Evolutionary conservation across 53 echinoderm and acorn worm species (phyloP), one percentile per base, ranked within the genome.

Genomic region (Echinarachnius parma): DNA sequence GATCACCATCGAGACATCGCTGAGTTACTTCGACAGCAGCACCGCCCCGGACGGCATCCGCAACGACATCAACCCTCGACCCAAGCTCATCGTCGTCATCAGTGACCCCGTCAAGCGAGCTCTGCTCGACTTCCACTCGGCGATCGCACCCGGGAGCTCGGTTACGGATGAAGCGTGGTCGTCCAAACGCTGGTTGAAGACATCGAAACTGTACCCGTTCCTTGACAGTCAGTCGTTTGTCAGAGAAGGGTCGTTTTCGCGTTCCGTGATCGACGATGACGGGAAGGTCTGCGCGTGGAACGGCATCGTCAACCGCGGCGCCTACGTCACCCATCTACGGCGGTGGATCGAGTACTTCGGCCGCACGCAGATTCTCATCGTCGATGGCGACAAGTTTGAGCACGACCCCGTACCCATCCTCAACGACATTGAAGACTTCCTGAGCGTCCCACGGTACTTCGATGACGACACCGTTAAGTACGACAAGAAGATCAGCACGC

Each of bases 51-150:
- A 65, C 28, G 48, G 20, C 15, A 65, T 65, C 31, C 66, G 47
- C 29, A 65, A 65, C n/a, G 66, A 65, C 48, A 45, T 65, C 28
- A 30, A 28, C 2, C 66, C 66, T 11, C 44, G 44, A 27, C 66
- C 66, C 29, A 65, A 65, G 66, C 28, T 65, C 39, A 22, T 65
- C 66, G 48, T 65, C 30, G 27, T 65, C 28, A 18, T 65, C 30
- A 36, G 66, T 29, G 66, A 65, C 46, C 66, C 66, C 19, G 66
- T 65, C 45, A 65, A 65, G 66, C 66, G 66, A 11, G 66, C 66
- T 2, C 46, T 65, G 14, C 9, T 47, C 16, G 66, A 65, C 25
- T 65, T 28, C 66, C 9, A 45, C 27, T 26, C 46, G 11, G 66
- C 1, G 2, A 42, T 9, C 8, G 7, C 13, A 9, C 13, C 42